phyloP scores from a whole-genome alignment of 2,888 invertebrate genomes.

The Drosophila incognita region DNA sequence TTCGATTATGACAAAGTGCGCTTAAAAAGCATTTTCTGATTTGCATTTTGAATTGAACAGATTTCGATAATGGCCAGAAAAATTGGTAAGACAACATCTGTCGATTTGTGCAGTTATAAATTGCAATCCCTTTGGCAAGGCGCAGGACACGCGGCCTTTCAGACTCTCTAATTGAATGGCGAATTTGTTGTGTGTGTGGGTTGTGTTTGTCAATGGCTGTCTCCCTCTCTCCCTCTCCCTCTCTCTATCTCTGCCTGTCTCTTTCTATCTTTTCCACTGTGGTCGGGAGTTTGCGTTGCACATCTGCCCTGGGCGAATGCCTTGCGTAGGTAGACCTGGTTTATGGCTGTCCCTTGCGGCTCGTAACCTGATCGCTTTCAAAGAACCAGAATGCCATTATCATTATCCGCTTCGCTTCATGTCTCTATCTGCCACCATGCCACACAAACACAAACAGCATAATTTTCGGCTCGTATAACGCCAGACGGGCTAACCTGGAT shows the following conservation, averaged over 20 bases:
- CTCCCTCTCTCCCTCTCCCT: background rate
- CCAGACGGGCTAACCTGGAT: slow-evolving; percentile 39
- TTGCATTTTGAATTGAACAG: slow-evolving; percentile 50
- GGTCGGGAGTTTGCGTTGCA: slow-evolving; percentile 37
- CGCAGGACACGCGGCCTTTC: slow-evolving; percentile 51
- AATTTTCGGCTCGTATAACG: slow-evolving; percentile 75
- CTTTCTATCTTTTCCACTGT: slow-evolving; percentile 7
- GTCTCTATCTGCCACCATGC: slow-evolving; percentile 71
- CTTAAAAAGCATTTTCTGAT: slow-evolving; percentile 13
- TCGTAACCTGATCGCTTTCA: slow-evolving; percentile 75
- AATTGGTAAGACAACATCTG: slow-evolving; percentile 29
- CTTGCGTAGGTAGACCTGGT: slow-evolving; percentile 65
- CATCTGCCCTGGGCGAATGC: slow-evolving; percentile 53
- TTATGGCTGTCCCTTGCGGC: slow-evolving; percentile 42
- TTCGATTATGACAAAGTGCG: slow-evolving; percentile 30
- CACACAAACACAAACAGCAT: slow-evolving; percentile 56
- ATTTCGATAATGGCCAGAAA: slow-evolving; percentile 35
- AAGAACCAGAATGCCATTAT: slow-evolving; percentile 76
- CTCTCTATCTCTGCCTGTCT: background rate
- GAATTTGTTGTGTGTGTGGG: slow-evolving; percentile 44
- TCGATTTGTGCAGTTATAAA: slow-evolving; percentile 10
- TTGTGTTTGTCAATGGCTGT: slow-evolving; percentile 50
- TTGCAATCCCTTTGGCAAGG: slow-evolving; percentile 38
- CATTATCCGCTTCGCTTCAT: slow-evolving; percentile 77
- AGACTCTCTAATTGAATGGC: slow-evolving; percentile 54